Evolutionary conservation across 2,888 invertebrate species (phyloP), one percentile per base, ranked within the genome.

Genomic region (Dasysyrphus tricinctus): DNA sequence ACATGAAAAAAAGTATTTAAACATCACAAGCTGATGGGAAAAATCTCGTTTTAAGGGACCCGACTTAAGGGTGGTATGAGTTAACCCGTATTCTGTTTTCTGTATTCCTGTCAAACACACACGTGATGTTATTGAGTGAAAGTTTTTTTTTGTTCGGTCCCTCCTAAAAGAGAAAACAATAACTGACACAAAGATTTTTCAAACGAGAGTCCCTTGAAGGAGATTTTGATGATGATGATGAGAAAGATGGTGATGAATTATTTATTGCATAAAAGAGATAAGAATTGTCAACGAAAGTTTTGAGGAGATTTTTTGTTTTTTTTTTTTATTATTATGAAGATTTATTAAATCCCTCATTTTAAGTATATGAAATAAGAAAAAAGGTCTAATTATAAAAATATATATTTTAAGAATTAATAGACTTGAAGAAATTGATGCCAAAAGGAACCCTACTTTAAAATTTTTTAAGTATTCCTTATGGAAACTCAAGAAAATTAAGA

Each of bases 231-330:
- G 49, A 37, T 34, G 47, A 6, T 32, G 32, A 32, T 32, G 24
- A 24, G 3, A 3, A 24, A 24, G 32, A 32, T 69, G 63, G 61
- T 70, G 70, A 81, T 76, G 75, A 81, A 65, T 80, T 57, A 81
- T 76, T 75, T 81, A 81, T 81, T 70, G 63, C 80, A 70, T 47
- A 69, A 29, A 51, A 5, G 47, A 75, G 44, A 56, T 19, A 75
- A 47, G 39, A 47, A 56, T 24, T 65, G 56, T 65, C 54, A 56
- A 44, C n/a, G 24, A 42, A 24, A 42, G 39, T 61, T 61, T 34
- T 4, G 9, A 2, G 9, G 7, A 5, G 1, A 32, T 6, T 32
- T n/a, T 32, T 47, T 16, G 7, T 47, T 29, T 57, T 14, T 57
- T 32, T 5, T 57, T 16, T 16, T n/a, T n/a, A n/a, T n/a, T n/a